Base-by-base conservation (phyloP, 2,797 vertebrate species). In the Acanthis flammea region DNA sequence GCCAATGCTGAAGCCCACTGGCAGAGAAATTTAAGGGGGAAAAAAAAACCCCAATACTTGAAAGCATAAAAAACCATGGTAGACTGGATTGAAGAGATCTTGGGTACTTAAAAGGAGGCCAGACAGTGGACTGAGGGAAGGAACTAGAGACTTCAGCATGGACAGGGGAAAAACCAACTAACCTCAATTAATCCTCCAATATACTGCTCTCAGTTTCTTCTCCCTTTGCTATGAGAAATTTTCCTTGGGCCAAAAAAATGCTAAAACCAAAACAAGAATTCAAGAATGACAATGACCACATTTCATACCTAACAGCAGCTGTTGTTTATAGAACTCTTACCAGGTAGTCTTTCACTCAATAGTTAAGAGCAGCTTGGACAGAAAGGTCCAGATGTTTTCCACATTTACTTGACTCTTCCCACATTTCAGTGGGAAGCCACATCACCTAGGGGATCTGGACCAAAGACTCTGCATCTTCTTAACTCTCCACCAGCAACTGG, bases 31-130 rank as follows among this genome's bases (percentile, higher is more conserved):
- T 79, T 33, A 45, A 39, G 5, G 12, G 12, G 0, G 0, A 55
- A 55, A 53, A 51, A 48, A 11, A 3, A 9, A 2, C 0, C 3
- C 7, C 9, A 39, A 2, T 2, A 48, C 10, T 7, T 71, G 45
- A 81, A 91, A 85, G 27, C 7, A 45, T 33, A 54, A 60, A 78
- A 65, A 66, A 24, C 4, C 37, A 41, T 11, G 39, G 7, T 3
- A 82, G n/a, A 42, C 33, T 30, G 9, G 30, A 80, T 2, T 41
- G 8, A 67, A 79, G 5, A 19, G 19, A 57, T 37, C 6, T 28
- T 21, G 11, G 7, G 2, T 51, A 37, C 39, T 60, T 63, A 60
- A 67, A 63, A 70, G 30, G n/a, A 81, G 3, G 19, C 24, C 12
- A 58, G 24, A 8, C 12, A 78, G 33, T 5, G 5, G 13, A 80